These are phyloP conservation scores for Linnaemya vulpina DNA, from an alignment of 2,888 invertebrate genomes.

Conservation along the genomic window DNA sequence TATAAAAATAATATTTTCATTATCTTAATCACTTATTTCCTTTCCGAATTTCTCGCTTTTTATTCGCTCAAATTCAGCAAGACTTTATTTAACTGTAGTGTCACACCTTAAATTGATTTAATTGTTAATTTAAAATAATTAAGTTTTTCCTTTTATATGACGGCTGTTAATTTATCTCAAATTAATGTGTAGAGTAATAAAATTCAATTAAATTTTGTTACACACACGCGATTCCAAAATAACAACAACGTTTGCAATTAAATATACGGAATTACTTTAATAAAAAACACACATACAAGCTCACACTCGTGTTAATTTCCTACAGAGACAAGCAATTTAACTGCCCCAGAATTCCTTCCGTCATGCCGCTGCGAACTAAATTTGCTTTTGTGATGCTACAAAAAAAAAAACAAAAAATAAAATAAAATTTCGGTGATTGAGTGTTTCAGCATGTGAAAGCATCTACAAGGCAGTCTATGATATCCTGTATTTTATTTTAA, in stretches of 20 bases:
- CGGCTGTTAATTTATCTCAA: not conserved
- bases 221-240: not conserved
- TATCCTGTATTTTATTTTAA: constrained; percentile 24
- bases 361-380: not conserved
- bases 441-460: constrained; percentile 52
- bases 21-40: too few relatives aligned
- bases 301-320: constrained; percentile 43
- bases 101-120: too few relatives aligned
- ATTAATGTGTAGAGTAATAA: too few relatives aligned
- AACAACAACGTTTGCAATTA: constrained; percentile 12
- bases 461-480: constrained; percentile 33
- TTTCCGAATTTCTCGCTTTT: too few relatives aligned
- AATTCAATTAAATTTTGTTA: too few relatives aligned
- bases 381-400: not conserved
- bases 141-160: too few relatives aligned
- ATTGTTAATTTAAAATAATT: too few relatives aligned
- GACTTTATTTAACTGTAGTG: too few relatives aligned
- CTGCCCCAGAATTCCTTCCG: constrained; percentile 13
- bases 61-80: too few relatives aligned
- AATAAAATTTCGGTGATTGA: constrained; percentile 49
- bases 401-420: not conserved
- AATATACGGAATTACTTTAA: constrained; percentile 3
- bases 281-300: not conserved
- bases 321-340: constrained; percentile 57
- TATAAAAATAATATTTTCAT: too few relatives aligned